These are phyloP conservation scores for Typhlichthys subterraneus DNA, from an alignment of 2,797 vertebrate genomes.

Conservation along the genomic window DNA sequence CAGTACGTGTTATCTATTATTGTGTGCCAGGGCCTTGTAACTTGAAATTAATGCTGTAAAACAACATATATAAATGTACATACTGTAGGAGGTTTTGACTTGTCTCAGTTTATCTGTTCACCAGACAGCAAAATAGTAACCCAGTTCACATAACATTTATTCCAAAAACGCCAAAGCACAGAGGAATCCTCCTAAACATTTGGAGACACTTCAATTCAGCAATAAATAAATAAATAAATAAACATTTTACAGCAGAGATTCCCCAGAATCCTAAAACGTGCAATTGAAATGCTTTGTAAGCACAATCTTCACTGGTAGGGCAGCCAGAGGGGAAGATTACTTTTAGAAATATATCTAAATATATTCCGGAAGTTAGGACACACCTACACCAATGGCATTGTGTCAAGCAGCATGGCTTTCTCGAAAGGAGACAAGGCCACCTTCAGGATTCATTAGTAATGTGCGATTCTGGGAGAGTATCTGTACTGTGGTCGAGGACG, in stretches of 20 bases:
- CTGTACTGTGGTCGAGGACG: not conserved
- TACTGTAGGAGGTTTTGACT: not conserved
- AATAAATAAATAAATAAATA: not conserved
- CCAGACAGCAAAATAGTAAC: not conserved
- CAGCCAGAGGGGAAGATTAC: no score
- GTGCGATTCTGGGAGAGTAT: not conserved
- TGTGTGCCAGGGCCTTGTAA: not conserved
- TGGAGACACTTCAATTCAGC: conserved; percentile 3
- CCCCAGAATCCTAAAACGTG: no score
- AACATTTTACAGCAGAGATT: conserved; percentile 1
- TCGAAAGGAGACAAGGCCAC: no score
- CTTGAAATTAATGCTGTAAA: not conserved
- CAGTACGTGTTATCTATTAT: not conserved
- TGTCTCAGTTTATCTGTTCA: not conserved
- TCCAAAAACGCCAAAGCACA: conserved; percentile 4
- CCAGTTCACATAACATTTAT: conserved; percentile 35
- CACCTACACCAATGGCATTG: no score
- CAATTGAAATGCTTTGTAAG: conserved; percentile 63
- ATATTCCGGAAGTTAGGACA: no score
- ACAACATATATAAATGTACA: conserved; percentile 15
- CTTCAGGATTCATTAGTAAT: not conserved
- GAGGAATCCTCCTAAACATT: not conserved
- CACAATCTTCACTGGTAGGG: conserved; percentile 31
- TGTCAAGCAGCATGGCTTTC: no score
- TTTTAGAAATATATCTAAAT: no score